Evolutionary conservation across 2,888 invertebrate genomes (phyloP).

Genomic region (Nycteola revayana): DNA sequence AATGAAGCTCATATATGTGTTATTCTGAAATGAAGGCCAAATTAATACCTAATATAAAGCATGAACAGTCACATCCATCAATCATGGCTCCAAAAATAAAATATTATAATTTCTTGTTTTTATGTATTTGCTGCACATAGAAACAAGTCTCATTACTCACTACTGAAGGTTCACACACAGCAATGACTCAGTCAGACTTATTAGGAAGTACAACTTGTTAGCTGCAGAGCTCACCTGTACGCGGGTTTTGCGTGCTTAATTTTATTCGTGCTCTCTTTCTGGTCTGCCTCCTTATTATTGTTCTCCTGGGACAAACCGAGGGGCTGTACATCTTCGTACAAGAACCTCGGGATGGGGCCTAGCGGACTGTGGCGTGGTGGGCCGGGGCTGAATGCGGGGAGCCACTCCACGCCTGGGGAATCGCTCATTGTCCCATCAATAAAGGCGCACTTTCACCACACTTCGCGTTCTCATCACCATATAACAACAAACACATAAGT

Average conservation of each 20-base stretch:
- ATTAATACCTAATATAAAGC: too few relatives aligned
- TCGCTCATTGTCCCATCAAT: conserved; percentile 75
- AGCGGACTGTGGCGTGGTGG: conserved; percentile 77
- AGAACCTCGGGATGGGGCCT: conserved; percentile 72
- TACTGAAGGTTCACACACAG: conserved; percentile 42
- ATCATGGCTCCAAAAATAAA: too few relatives aligned
- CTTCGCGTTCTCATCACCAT: conserved; percentile 44
- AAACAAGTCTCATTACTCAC: conserved; percentile 22
- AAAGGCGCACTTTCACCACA: conserved; percentile 41
- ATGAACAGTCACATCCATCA: too few relatives aligned
- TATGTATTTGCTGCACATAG: too few relatives aligned
- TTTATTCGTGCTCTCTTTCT: conserved; percentile 71
- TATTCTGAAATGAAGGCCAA: too few relatives aligned
- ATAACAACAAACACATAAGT: conserved; percentile 38
- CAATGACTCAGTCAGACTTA: conserved; percentile 28
- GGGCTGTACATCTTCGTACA: conserved; percentile 75
- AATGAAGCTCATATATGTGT: too few relatives aligned
- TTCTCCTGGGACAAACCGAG: conserved; percentile 67
- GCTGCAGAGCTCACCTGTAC: conserved; percentile 69
- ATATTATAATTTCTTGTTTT: too few relatives aligned
- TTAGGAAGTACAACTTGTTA: conserved; percentile 24
- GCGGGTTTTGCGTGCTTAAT: conserved; percentile 82
- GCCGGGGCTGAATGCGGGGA: conserved; percentile 77
- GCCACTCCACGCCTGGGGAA: conserved; percentile 79
- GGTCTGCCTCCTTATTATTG: conserved; percentile 70